Percentiles rank a stretch among this genome's conserved stretches.
Evolutionary conservation across 2,888 invertebrate genomes (phyloP).

Genomic region (Orthosia cruda): DNA sequence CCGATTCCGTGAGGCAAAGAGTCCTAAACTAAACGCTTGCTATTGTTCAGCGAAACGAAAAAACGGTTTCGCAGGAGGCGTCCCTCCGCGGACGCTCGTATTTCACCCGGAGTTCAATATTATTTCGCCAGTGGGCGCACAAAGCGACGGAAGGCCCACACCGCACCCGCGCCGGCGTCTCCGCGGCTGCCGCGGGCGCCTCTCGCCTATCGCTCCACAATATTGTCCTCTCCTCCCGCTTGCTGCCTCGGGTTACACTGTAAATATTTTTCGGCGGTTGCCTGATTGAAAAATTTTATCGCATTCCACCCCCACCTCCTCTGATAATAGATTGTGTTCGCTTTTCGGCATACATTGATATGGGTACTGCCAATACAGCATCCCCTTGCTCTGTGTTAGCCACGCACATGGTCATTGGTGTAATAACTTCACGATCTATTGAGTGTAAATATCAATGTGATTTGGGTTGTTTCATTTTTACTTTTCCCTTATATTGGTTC

Average conservation of each 20-base stretch:
- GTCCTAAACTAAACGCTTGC: slow-evolving; percentile 86
- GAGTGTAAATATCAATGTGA: slow-evolving; percentile 37
- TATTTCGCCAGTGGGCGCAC: slow-evolving; percentile 89
- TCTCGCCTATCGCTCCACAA: slow-evolving; percentile 87
- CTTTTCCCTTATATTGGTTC: background rate
- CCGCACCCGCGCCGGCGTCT: slow-evolving; percentile 76
- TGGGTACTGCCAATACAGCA: slow-evolving; percentile 75
- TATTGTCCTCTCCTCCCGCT: slow-evolving; percentile 90
- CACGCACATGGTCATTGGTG: slow-evolving; percentile 41
- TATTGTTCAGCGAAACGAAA: slow-evolving; percentile 89
- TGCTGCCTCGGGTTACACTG: slow-evolving; percentile 89
- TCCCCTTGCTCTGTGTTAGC: slow-evolving; percentile 65
- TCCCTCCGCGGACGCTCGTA: slow-evolving; percentile 89
- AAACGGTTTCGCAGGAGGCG: slow-evolving; percentile 88
- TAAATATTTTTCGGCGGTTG: slow-evolving; percentile 91
- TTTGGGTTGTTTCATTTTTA: slow-evolving; percentile 31
- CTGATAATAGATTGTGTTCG: slow-evolving; percentile 87
- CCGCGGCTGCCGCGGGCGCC: slow-evolving; percentile 83
- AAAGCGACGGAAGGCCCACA: slow-evolving; percentile 89
- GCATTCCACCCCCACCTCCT: slow-evolving; percentile 85
- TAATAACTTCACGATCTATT: slow-evolving; percentile 45
- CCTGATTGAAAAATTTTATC: slow-evolving; percentile 91
- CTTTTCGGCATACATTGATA: slow-evolving; percentile 81
- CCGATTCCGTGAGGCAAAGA: slow-evolving; percentile 78
- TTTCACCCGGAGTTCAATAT: slow-evolving; percentile 91